Evolutionary conservation across 2,797 vertebrate species (phyloP), one percentile per base, ranked within the genome.

Genomic region (Onychomys arenicola): DNA sequence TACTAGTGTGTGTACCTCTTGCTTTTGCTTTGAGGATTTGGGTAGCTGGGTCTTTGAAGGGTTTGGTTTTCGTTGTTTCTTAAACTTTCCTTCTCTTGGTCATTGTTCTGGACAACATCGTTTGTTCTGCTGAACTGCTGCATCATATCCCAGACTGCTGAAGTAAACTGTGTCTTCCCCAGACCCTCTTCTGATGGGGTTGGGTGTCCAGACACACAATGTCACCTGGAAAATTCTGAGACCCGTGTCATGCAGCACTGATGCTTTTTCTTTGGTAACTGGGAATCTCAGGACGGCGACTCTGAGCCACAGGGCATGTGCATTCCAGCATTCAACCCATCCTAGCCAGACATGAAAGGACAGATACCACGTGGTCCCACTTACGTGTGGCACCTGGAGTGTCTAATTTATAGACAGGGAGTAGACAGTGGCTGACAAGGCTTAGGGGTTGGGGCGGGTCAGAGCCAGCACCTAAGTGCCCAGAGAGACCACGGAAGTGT

Each of bases 351-450:
- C 34, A 34, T 16, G 1, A 27, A 34, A 73, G 55, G 19, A 19
- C 21, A 78, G 10, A 23, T 37, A 10, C 5, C 59, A 32, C 5
- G 0, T 16, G 57, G 21, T 65, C 65, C 27, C 37, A 46, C 2
- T 21, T 59, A 37, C 0, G 0, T 5, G 17, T 67, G 90, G 43
- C 5, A 4, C 71, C n/a, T 0, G 0, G 55, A 11, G 0, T 25
- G 23, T 43, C 57, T 43, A 3, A 37, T 4, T 1, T 63, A 57
- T 0, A 37, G 57, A 82, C 46, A 75, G 61, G 14, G 59, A 71
- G 63, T 3, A 32, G n/a, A 9, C 1, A 0, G 37, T 32, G 55
- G 25, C n/a, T 37, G 34, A 27, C 46, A 52, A 61, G 69, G 16
- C 59, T 37, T 27, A 0, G 0, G n/a, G 21, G 25, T 43, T 10